phyloP scores from a whole-genome alignment of 2,797 vertebrate species.

The Macropus fuliginosus region DNA sequence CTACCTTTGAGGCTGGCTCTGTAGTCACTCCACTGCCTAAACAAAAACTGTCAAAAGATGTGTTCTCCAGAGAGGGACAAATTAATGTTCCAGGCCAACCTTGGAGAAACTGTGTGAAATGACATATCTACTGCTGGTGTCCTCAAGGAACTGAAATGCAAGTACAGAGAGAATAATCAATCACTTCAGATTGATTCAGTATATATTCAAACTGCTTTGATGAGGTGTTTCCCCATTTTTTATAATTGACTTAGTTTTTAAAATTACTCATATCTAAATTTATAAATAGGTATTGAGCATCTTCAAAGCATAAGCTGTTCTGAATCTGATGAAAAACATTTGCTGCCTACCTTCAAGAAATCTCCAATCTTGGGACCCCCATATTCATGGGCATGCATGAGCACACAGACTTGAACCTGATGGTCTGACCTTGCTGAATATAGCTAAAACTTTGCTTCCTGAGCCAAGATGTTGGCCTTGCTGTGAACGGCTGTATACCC shows the following conservation, averaged over 20 bases:
- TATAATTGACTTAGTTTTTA: neutral
- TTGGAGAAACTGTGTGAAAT: neutral
- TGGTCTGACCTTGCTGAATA: neutral
- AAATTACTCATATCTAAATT: neutral
- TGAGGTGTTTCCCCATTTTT: neutral
- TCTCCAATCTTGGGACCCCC: neutral
- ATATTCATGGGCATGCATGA: neutral
- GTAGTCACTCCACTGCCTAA: too few relatives aligned
- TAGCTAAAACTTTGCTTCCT: neutral
- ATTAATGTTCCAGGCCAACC: neutral
- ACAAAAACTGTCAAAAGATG: neutral
- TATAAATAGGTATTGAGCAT: neutral
- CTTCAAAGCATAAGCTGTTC: neutral
- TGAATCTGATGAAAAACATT: constrained; percentile 17
- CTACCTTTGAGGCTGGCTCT: too few relatives aligned
- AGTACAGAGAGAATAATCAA: too few relatives aligned
- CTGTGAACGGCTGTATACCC: neutral
- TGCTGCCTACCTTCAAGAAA: neutral
- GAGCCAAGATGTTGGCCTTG: neutral
- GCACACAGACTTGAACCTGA: neutral
- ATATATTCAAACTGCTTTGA: neutral
- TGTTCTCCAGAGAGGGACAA: neutral
- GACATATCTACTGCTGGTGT: neutral
- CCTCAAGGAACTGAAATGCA: neutral
- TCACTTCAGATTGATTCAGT: neutral